Conservation (phyloP, 2,113 vertebrate genomes). For the Hemiscyllium ocellatum region DNA sequence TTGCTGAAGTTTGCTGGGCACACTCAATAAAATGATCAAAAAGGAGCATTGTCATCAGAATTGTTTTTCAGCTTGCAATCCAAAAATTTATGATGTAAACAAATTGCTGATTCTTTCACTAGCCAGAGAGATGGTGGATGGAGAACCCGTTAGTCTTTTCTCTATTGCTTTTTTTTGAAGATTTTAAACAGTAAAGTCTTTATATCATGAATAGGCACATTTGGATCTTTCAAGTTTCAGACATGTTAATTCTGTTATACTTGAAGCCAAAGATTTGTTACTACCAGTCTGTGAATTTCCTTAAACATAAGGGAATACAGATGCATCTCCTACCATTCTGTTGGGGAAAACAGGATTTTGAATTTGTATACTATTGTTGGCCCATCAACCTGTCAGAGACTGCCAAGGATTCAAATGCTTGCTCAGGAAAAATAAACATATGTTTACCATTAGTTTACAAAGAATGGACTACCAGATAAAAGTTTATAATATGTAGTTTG, state of each 20-base stretch:
- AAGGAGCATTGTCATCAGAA: not conserved
- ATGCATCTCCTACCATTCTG: not conserved
- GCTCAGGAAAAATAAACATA: not conserved
- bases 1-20: not conserved
- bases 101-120: not conserved
- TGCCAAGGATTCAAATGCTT: not conserved
- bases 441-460: not conserved
- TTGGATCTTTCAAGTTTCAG: not conserved
- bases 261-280: not conserved
- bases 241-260: not conserved
- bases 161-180: not conserved
- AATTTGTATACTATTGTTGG: not conserved
- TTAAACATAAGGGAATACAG: not conserved
- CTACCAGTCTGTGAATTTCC: not conserved
- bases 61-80: not conserved
- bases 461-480: not conserved
- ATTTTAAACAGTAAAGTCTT: not conserved
- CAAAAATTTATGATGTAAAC: constrained; percentile 26
- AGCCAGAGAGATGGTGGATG: not conserved
- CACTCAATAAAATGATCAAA: not conserved
- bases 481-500: not conserved
- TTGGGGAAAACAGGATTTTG: not conserved
- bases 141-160: not conserved
- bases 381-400: not conserved
- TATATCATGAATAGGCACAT: not conserved